Percentiles rank a stretch among this genome's conserved stretches.
Evolutionary conservation across 2,797 vertebrate genomes (phyloP).

Genomic region (Sylvilagus floridanus): DNA sequence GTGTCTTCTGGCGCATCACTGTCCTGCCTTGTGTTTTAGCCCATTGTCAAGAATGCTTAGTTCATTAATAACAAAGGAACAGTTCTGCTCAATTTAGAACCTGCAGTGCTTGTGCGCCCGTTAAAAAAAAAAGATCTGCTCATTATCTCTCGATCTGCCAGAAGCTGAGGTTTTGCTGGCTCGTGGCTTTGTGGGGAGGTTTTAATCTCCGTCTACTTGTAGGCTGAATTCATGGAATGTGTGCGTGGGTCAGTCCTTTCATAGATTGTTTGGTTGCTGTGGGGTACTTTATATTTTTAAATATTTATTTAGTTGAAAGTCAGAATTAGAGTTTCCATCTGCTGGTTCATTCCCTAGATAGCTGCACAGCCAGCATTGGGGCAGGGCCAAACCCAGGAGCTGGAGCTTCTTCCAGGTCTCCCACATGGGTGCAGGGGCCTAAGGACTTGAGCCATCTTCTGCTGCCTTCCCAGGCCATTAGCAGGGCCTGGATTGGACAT

Average conservation of each 20-base stretch:
- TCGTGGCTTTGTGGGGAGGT: background rate
- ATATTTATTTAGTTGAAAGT: too few species aligned
- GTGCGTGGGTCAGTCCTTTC: background rate
- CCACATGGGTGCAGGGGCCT: too few species aligned
- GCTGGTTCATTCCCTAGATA: too few species aligned
- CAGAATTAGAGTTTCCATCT: too few species aligned
- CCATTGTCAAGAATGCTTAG: slow-evolving; percentile 65
- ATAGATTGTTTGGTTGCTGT: background rate
- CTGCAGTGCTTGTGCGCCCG: slow-evolving; percentile 51
- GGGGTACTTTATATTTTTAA: background rate
- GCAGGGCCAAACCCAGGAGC: too few species aligned
- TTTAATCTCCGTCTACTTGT: background rate
- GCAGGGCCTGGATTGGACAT: too few species aligned
- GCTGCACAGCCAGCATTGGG: too few species aligned
- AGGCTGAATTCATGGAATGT: background rate
- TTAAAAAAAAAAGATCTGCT: background rate
- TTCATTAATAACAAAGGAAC: slow-evolving; percentile 73
- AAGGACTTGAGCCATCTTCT: too few species aligned
- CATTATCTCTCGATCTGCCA: slow-evolving; percentile 23
- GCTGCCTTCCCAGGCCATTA: too few species aligned
- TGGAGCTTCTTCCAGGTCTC: too few species aligned
- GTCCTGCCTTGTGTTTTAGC: slow-evolving; percentile 75
- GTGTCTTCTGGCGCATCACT: slow-evolving; percentile 74
- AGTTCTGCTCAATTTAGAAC: slow-evolving; percentile 56
- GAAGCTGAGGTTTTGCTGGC: background rate